These are phyloP conservation scores for Phallusia fumigata DNA, from an alignment of 23 tunicate genomes.

Conservation along the genomic window DNA sequence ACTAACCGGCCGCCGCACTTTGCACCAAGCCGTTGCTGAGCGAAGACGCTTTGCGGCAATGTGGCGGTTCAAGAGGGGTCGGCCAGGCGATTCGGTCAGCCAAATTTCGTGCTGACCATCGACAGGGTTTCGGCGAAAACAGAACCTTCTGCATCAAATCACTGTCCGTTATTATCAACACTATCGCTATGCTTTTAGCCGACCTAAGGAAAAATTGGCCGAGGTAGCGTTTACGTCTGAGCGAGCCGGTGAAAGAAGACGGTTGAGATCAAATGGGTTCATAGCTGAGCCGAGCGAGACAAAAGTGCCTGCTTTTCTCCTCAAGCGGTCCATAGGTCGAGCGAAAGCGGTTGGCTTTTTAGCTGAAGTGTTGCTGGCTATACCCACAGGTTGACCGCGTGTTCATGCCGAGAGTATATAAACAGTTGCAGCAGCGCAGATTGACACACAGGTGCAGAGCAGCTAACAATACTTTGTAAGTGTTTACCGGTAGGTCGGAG, in stretches of 20 bases:
- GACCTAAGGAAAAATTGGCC: neutral
- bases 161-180: too few relatives aligned
- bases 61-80: neutral
- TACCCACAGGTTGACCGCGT: slow-evolving; percentile 8
- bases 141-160: neutral
- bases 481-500: too few relatives aligned
- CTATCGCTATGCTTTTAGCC: neutral
- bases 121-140: neutral
- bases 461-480: too few relatives aligned
- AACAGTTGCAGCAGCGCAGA: neutral
- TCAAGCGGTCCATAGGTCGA: neutral
- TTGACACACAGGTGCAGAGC: too few relatives aligned
- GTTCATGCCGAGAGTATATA: neutral
- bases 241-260: neutral
- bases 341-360: neutral
- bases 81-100: neutral
- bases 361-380: neutral
- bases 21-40: slow-evolving; percentile 9
- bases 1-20: neutral
- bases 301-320: neutral
- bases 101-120: neutral
- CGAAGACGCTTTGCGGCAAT: neutral
- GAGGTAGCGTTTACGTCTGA: neutral
- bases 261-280: neutral
- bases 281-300: neutral